These are phyloP conservation scores for Vicugna pacos DNA, from an alignment of 2,113 vertebrate genomes.

Conservation along the genomic window DNA sequence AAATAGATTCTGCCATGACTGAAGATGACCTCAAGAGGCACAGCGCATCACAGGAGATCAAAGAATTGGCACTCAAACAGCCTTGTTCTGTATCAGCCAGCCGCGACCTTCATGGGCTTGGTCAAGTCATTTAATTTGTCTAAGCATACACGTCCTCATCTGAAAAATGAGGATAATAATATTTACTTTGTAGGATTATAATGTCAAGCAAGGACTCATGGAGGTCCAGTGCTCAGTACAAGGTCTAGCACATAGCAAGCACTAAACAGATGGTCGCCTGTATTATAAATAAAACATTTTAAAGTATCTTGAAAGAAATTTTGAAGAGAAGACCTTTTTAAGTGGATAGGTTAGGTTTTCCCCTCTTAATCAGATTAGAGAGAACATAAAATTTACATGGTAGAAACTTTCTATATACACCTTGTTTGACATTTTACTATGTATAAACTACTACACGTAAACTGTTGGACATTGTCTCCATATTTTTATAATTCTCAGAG, in stretches of 20 bases:
- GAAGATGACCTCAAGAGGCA: not conserved
- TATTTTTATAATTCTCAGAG: not conserved
- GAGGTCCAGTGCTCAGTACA: fast-evolving
- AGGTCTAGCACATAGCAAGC: not conserved
- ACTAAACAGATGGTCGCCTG: not conserved
- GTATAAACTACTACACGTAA: not conserved
- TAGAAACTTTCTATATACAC: not conserved
- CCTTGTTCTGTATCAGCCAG: not conserved
- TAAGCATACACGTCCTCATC: not conserved
- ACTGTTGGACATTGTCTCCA: not conserved
- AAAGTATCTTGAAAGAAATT: not conserved
- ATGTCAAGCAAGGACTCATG: not conserved
- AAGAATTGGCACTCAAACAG: not conserved
- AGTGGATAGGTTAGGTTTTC: not conserved
- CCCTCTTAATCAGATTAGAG: not conserved
- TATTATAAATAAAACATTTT: not conserved
- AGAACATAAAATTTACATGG: not conserved
- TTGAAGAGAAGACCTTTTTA: not conserved
- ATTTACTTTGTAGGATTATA: not conserved
- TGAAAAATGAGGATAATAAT: too few relatives aligned
- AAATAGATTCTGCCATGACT: not conserved
- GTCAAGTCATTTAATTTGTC: not conserved
- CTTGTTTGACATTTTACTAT: not conserved
- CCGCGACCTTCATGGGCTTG: not conserved
- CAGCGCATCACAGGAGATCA: not conserved